Evolutionary conservation across 2,888 invertebrate species (phyloP).

Genomic region (Cryptosula pallasiana): DNA sequence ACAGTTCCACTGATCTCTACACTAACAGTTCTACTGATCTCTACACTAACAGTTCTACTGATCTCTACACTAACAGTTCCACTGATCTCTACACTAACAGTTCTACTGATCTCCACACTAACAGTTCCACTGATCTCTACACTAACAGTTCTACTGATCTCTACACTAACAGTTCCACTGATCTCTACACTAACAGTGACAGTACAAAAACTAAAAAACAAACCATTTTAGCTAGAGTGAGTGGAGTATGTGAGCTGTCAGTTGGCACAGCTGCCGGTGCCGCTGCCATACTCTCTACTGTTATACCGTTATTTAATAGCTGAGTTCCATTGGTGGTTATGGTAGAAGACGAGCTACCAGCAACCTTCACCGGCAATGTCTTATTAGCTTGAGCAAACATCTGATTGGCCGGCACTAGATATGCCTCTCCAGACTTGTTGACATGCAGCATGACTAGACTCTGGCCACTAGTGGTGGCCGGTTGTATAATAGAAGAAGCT

Average conservation of each 20-base stretch:
- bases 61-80: no score
- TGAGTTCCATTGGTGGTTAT: not conserved
- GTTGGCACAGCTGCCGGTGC: not conserved
- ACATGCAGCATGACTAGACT: conserved; percentile 20
- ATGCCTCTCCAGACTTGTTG: not conserved
- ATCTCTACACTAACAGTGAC: no score
- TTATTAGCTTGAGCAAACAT: not conserved
- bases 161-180: no score
- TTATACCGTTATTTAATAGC: not conserved
- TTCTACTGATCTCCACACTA: no score
- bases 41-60: no score
- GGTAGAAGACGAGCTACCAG: not conserved
- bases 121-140: no score
- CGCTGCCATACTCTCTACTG: not conserved
- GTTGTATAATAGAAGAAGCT: not conserved
- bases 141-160: no score
- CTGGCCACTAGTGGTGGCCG: not conserved
- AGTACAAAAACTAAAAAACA: not conserved
- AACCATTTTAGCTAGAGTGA: conserved; percentile 11
- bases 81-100: no score
- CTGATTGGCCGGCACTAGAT: not conserved
- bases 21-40: no score
- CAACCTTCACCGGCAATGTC: not conserved
- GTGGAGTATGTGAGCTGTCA: not conserved
- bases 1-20: no score